These are phyloP conservation scores for Cardiocondyla obscurior DNA, from an alignment of 1,140 invertebrate species.

Conservation along the genomic window DNA sequence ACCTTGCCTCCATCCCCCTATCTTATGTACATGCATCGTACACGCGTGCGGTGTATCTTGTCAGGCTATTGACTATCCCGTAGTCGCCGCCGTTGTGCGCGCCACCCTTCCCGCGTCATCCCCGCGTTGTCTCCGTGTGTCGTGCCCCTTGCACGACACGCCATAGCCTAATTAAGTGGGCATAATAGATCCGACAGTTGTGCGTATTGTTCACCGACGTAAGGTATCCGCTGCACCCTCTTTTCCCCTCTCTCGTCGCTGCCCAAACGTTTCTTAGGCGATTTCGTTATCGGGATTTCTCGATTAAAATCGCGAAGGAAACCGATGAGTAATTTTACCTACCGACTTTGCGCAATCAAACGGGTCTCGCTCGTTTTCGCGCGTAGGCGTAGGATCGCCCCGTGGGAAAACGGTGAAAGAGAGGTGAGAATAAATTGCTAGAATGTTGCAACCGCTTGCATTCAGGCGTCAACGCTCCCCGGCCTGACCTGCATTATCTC, in stretches of 20 bases:
- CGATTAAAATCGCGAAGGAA: not conserved
- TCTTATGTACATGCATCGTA: conserved; percentile 31
- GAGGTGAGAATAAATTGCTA: conserved; percentile 22
- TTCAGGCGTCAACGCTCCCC: not conserved
- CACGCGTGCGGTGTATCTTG: conserved; percentile 73
- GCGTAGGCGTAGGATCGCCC: too few species aligned
- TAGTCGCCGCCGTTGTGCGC: conserved; percentile 5
- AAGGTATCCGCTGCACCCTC: conserved; percentile 27
- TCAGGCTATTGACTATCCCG: conserved; percentile 70
- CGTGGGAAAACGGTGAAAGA: not conserved
- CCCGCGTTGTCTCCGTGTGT: not conserved
- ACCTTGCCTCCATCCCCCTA: conserved; percentile 58
- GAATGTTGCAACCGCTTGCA: not conserved
- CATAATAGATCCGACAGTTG: conserved; percentile 83
- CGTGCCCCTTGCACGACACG: conserved; percentile 66
- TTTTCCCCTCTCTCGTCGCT: not conserved
- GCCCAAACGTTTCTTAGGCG: not conserved
- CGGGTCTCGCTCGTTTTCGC: not conserved
- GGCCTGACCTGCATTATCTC: conserved; percentile 9
- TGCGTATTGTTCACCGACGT: conserved; percentile 66
- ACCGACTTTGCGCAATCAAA: not conserved
- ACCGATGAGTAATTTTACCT: not conserved
- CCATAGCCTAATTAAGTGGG: conserved; percentile 82
- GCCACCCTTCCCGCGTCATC: conserved; percentile 8
- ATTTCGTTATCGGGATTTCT: not conserved